A percentile compares a stretch with the other conserved stretches of the same genome.
These are phyloP conservation scores for Amblyjoppa proteus DNA, from an alignment of 2,888 invertebrate species.

Conservation along the genomic window DNA sequence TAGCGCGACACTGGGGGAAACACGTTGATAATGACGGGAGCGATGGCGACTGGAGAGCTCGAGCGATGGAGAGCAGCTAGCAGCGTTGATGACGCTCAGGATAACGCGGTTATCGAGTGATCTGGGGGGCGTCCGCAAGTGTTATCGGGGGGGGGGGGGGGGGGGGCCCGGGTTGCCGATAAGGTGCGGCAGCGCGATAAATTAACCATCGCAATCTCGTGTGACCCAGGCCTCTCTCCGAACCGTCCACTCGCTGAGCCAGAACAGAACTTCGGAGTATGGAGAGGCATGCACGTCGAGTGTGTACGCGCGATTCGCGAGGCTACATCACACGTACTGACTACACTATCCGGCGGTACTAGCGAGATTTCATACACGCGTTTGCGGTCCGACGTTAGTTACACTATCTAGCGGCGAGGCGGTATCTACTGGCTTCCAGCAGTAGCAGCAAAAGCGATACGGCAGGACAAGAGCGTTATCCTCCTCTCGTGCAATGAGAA, in stretches of 20 bases:
- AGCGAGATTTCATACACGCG: conserved; percentile 26
- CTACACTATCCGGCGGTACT: conserved; percentile 28
- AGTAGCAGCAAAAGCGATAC: conserved; percentile 35
- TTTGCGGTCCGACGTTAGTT: conserved; percentile 9
- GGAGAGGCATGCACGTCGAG: conserved; percentile 38
- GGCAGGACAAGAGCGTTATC: conserved; percentile 35
- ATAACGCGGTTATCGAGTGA: conserved; percentile 81
- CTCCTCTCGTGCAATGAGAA: conserved; percentile 9
- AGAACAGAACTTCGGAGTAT: conserved; percentile 53
- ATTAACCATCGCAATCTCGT: conserved; percentile 81
- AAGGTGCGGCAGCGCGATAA: conserved; percentile 78
- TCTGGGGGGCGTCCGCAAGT: conserved; percentile 84
- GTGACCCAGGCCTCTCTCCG: conserved; percentile 82
- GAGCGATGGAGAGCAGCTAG: conserved; percentile 52
- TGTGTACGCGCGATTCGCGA: conserved; percentile 15
- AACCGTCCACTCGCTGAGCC: conserved; percentile 67
- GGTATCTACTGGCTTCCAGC: conserved; percentile 18
- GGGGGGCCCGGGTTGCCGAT: conserved; percentile 72
- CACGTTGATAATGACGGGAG: conserved; percentile 24
- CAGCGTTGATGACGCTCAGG: conserved; percentile 57
- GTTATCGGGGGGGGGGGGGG: too few species aligned
- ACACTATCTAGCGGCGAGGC: conserved; percentile 13
- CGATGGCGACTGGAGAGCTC: conserved; percentile 41
- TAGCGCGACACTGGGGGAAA: background rate
- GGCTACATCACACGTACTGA: conserved; percentile 35